These are phyloP conservation scores for Apis laboriosa DNA, from an alignment of 1,140 invertebrate genomes.

Conservation along the genomic window DNA sequence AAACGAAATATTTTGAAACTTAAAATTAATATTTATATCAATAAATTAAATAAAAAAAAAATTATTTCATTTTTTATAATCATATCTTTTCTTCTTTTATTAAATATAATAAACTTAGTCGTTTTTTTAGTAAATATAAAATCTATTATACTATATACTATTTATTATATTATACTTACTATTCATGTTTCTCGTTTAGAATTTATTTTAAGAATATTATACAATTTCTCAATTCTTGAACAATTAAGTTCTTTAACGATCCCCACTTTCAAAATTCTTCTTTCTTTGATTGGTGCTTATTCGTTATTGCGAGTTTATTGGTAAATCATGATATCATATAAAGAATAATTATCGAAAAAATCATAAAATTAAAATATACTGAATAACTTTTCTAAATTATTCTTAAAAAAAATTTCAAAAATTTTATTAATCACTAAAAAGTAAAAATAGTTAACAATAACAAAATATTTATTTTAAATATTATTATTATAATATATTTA, in stretches of 20 bases:
- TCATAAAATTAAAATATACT: not conserved
- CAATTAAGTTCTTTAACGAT: slow-evolving; percentile 17
- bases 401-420: not conserved
- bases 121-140: too few species aligned
- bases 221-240: slow-evolving; percentile 5
- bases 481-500: not conserved
- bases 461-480: not conserved
- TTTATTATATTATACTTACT: slow-evolving; percentile 52
- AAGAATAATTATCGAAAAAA: not conserved
- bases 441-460: not conserved
- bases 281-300: slow-evolving; percentile 26
- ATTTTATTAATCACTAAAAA: not conserved
- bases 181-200: slow-evolving; percentile 58
- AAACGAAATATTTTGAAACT: not conserved
- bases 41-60: not conserved
- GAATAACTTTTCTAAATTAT: not conserved
- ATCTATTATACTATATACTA: not conserved
- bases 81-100: not conserved
- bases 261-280: slow-evolving; percentile 40
- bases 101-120: not conserved
- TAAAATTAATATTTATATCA: not conserved
- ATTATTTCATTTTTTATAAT: not conserved
- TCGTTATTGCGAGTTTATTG: not conserved
- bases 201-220: slow-evolving; percentile 49
- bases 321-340: not conserved